phyloP scores from a whole-genome alignment of 2,888 invertebrate species.

The Uropetala carovei region DNA sequence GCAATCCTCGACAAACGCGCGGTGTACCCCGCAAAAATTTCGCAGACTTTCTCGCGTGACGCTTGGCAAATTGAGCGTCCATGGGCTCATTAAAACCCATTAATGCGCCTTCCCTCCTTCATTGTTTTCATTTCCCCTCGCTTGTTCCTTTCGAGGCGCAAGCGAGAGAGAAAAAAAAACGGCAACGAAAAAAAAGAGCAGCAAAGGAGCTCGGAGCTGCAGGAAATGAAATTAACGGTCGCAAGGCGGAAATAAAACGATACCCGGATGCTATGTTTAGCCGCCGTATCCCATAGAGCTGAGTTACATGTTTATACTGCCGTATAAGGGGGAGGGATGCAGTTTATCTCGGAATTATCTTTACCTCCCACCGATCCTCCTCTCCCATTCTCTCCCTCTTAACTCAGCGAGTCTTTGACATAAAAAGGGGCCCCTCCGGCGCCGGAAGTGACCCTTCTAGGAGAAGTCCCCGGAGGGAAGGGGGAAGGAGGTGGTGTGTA shows the following conservation, averaged over 20 bases:
- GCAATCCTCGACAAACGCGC: too few species aligned
- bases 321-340: not conserved
- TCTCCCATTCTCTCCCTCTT: not conserved
- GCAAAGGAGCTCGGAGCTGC: not conserved
- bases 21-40: not conserved
- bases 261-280: slow-evolving; percentile 35
- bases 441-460: slow-evolving; percentile 16
- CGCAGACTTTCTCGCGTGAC: not conserved
- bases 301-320: not conserved
- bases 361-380: not conserved
- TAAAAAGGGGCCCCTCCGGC: slow-evolving; percentile 2
- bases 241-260: slow-evolving; percentile 12
- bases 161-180: not conserved
- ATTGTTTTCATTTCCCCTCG: slow-evolving; percentile 1
- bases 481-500: not conserved
- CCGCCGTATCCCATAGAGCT: not conserved
- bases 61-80: not conserved
- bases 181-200: slow-evolving; percentile 10
- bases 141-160: not conserved
- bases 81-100: not conserved
- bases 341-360: slow-evolving; percentile 29
- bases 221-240: slow-evolving; percentile 35
- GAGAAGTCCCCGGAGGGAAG: not conserved
- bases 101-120: not conserved
- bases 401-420: not conserved